Percentiles rank a stretch among this genome's conserved stretches.
Evolutionary conservation across 2,797 vertebrate species (phyloP).

Genomic region (Alauda arvensis): DNA sequence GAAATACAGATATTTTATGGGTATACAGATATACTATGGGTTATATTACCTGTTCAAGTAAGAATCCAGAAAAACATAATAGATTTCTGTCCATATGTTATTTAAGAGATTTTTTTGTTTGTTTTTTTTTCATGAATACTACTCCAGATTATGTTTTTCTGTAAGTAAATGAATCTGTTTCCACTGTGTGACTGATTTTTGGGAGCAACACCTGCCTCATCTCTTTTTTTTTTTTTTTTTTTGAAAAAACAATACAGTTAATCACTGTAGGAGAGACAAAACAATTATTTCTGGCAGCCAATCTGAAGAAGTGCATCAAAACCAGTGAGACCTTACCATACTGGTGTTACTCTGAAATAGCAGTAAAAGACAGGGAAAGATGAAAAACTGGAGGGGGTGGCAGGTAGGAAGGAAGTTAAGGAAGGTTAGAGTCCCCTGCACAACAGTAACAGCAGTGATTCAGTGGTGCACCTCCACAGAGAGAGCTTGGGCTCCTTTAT

Average conservation of each 20-base stretch:
- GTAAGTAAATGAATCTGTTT: not conserved
- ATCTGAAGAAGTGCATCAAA: not conserved
- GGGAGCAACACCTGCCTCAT: not conserved
- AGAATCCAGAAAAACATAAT: not conserved
- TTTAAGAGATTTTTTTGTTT: not conserved
- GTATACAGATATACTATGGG: not conserved
- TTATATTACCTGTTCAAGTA: not conserved
- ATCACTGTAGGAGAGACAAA: not conserved
- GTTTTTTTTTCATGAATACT: not conserved
- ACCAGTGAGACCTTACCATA: not conserved
- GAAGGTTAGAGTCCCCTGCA: not conserved
- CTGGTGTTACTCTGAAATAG: not conserved
- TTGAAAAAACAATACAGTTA: not conserved
- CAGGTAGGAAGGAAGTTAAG: not conserved
- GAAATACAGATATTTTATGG: not conserved
- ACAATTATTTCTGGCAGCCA: not conserved
- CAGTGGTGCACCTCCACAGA: not conserved
- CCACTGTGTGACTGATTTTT: not conserved
- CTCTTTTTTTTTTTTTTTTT: not conserved
- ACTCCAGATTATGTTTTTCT: not conserved
- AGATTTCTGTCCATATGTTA: not conserved
- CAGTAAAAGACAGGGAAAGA: not conserved
- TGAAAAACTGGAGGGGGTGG: not conserved
- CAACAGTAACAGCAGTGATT: not conserved
- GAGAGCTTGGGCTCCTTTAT: not conserved